These are phyloP conservation scores for Tachypleus tridentatus DNA, from an alignment of 1,140 invertebrate species.

Conservation along the genomic window DNA sequence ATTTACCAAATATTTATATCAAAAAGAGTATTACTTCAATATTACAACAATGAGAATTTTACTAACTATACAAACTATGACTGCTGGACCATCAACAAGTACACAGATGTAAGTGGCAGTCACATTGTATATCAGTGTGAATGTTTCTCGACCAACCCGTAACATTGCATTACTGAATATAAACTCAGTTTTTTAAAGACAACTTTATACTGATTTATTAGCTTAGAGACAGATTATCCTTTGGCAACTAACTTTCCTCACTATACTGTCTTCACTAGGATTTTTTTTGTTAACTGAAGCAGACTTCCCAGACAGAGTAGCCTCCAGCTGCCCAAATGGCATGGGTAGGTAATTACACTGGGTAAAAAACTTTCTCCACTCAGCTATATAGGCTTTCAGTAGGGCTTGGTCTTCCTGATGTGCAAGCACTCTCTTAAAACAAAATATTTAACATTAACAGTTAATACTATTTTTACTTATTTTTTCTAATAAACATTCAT, in stretches of 20 bases:
- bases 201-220: neutral
- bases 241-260: conserved; percentile 50
- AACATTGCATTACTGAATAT: too few relatives aligned
- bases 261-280: conserved; percentile 71
- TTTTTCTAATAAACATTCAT: too few relatives aligned
- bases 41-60: too few relatives aligned
- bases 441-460: conserved; percentile 12
- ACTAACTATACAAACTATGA: too few relatives aligned
- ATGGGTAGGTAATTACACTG: conserved; percentile 94
- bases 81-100: too few relatives aligned
- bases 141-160: too few relatives aligned
- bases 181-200: neutral
- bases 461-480: too few relatives aligned
- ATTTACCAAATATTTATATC: too few relatives aligned
- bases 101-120: too few relatives aligned
- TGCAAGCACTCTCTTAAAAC: conserved; percentile 57
- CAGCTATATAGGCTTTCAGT: conserved; percentile 87
- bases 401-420: conserved; percentile 89
- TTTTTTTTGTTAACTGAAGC: conserved; percentile 52
- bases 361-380: conserved; percentile 96
- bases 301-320: conserved; percentile 51
- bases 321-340: conserved; percentile 86
- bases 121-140: too few relatives aligned
- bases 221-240: neutral
- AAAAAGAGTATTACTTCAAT: too few relatives aligned